Evolutionary conservation across 2,113 vertebrate species (phyloP), one percentile per base, ranked within the genome.

Genomic region (Nansenia antarctica): DNA sequence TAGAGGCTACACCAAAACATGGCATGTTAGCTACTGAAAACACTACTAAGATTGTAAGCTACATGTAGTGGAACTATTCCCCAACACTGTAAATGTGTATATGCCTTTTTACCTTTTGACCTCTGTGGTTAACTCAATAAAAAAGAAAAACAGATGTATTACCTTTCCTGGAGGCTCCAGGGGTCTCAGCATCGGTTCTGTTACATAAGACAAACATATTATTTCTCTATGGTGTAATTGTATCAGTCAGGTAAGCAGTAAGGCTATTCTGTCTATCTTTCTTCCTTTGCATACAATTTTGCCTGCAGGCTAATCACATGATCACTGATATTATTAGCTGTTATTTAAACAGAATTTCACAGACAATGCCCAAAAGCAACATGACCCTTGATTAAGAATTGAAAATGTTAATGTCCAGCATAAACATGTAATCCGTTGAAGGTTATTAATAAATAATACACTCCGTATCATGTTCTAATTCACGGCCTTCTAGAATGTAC

Each of bases 111-210:
- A n/a, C n/a, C n/a, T n/a, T n/a, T n/a, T n/a, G n/a, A n/a, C n/a
- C n/a, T n/a, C n/a, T n/a, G n/a, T n/a, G n/a, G n/a, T n/a, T n/a
- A n/a, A n/a, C n/a, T n/a, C n/a, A n/a, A n/a, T n/a, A n/a, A n/a
- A n/a, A n/a, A n/a, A n/a, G n/a, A n/a, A n/a, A n/a, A n/a, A n/a
- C n/a, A 59, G 2, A 62, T 37, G 8, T 34, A 9, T 60, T 69
- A 80, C 83, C 83, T 71, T 62, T n/a, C n/a, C n/a, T 1, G 9
- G 55, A 59, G 18, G 9, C 42, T 26, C 1, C 8, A 5, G 65
- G 31, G 1, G 0, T n/a, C 52, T 52, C 12, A 0, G 2, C 2
- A 9, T 32, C 9, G 1, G 15, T 26, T 15, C 82, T 86, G 66
- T 57, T 26, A 59, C 12, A 15, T 58, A 15, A 69, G 9, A 49